These are phyloP conservation scores for Centroberyx gerrardi DNA, from an alignment of 2,797 vertebrate species.

Conservation along the genomic window DNA sequence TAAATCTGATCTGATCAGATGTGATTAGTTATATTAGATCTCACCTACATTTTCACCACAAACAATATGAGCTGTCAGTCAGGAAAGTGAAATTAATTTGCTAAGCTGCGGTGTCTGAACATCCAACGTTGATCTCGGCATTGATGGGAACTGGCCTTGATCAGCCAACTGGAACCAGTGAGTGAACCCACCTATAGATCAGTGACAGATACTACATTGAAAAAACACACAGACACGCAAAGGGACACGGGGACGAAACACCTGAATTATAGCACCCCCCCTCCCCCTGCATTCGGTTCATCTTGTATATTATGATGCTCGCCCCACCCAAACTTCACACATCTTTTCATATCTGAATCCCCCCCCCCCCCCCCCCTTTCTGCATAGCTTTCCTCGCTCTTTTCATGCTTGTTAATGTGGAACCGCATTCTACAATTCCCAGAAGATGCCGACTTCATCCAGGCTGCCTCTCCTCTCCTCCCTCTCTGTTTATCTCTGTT, in stretches of 20 bases:
- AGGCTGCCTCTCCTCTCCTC: constrained; percentile 4
- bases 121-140: background rate
- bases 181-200: background rate
- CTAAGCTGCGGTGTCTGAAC: background rate
- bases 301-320: background rate
- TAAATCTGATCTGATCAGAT: constrained; percentile 2
- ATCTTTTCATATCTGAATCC: constrained; percentile 1
- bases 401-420: constrained; percentile 39
- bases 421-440: constrained; percentile 52
- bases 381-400: background rate
- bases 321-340: constrained; percentile 7
- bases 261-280: background rate
- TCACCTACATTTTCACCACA: background rate
- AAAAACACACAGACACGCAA: background rate
- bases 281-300: background rate
- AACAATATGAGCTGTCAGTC: background rate
- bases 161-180: background rate
- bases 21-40: constrained; percentile 10
- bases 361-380: background rate
- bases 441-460: constrained; percentile 16
- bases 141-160: too few species aligned
- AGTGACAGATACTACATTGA: background rate
- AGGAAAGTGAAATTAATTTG: background rate
- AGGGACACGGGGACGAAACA: background rate
- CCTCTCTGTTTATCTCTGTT: constrained; percentile 36